Conservation (phyloP, 1,140 invertebrate species). For the Adoxophyes honmai region DNA sequence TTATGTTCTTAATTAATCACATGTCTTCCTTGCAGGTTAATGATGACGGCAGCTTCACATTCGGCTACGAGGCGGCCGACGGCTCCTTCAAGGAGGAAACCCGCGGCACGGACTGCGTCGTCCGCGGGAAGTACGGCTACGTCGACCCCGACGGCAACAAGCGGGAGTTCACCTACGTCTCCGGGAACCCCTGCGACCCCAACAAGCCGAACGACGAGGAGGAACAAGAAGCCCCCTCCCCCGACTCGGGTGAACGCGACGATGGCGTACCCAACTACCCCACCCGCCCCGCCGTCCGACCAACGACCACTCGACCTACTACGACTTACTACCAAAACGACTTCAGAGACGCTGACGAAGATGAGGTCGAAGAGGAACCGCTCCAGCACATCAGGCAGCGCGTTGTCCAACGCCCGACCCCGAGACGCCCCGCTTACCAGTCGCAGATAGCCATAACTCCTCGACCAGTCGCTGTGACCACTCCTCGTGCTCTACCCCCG, state of each 20-base stretch:
- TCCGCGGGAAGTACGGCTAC: conserved; percentile 93
- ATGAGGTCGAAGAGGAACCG: conserved; percentile 78
- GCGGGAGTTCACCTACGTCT: conserved; percentile 91
- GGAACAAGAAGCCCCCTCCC: conserved; percentile 52
- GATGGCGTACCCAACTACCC: conserved; percentile 82
- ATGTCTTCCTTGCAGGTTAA: conserved; percentile 77
- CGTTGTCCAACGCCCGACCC: conserved; percentile 62
- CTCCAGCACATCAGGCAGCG: conserved; percentile 73
- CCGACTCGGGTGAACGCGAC: conserved; percentile 78
- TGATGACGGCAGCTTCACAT: conserved; percentile 91
- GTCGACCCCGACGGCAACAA: conserved; percentile 93
- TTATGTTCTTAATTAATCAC: background rate
- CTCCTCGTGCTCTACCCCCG: conserved; percentile 80
- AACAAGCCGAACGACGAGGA: conserved; percentile 85
- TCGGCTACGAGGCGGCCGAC: conserved; percentile 90
- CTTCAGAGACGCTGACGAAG: conserved; percentile 80
- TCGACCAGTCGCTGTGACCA: conserved; percentile 80
- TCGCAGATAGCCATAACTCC: conserved; percentile 79
- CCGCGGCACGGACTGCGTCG: conserved; percentile 90
- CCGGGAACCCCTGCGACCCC: conserved; percentile 93
- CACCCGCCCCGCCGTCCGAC: conserved; percentile 74
- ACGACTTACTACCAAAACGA: conserved; percentile 82
- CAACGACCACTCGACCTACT: conserved; percentile 78
- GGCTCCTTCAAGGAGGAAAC: conserved; percentile 95
- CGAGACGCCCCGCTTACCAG: conserved; percentile 65